Base-by-base conservation (phyloP, 2,113 vertebrate species). In the Tympanuchus pallidicinctus region DNA sequence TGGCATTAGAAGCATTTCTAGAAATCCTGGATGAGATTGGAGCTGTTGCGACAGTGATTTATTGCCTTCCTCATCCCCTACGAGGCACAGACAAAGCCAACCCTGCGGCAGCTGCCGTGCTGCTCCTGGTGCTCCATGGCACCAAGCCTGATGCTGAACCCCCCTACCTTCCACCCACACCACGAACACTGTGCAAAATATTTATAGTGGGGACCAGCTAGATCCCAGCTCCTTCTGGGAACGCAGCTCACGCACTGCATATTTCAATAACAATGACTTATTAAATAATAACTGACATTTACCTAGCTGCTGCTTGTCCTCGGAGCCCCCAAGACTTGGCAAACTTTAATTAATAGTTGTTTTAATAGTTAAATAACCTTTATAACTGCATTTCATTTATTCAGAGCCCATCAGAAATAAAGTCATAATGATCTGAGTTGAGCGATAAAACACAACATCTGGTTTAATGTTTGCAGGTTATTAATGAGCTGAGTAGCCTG, bases 331-430 rank as follows among this genome's bases (percentile, higher is more conserved):
- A 90, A 80, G 95, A 94, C 91, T 85, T 91, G 94, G 93, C 96
- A 96, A 96, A 96, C 94, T 96, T 96, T 96, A 97, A 97, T 97
- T 97, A 97, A 96, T 96, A 94, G 95, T 93, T 96, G 95, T 95
- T 96, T 97, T 97, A 97, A 96, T 97, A 97, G 96, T 97, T 96
- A 97, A 97, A 97, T 95, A 97, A 97, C 96, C 97, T 97, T 96
- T 95, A 72, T 89, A 95, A 94, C 77, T 85, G 92, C 94, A 66
- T 93, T 96, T 90, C 92, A 89, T 95, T 97, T 97, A 91, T 91
- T 94, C 78, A 16, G 12, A 88, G 69, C 86, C 95, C 27, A 0
- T 95, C 88, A 92, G 97, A 96, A 96, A 96, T 97, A 70, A 96
- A 97, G 97, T 93, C 96, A 34, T 97, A 97, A 97, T 59, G 92